These are phyloP conservation scores for Heliconius hortense DNA, from an alignment of 2,888 invertebrate species.

Conservation along the genomic window DNA sequence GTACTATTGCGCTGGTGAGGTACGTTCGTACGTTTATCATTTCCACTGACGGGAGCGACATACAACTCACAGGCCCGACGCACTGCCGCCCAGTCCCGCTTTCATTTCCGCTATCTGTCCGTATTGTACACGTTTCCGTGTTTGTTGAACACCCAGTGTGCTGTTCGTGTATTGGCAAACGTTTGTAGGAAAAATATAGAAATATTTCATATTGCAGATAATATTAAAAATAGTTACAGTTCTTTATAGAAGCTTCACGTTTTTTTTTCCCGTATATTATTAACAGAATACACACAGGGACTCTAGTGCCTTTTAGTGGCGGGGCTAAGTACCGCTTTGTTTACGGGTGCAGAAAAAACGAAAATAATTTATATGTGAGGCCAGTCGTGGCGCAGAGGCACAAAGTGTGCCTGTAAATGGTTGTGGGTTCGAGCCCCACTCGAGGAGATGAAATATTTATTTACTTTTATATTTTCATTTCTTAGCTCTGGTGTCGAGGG, in stretches of 20 bases:
- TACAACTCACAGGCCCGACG: conserved; percentile 45
- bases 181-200: background rate
- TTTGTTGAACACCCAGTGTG: conserved; percentile 45
- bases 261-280: background rate
- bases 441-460: no score
- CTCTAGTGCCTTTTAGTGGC: no score
- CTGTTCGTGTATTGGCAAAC: conserved; percentile 32
- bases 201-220: background rate
- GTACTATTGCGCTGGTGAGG: background rate
- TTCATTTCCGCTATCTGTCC: conserved; percentile 50
- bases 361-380: no score
- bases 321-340: no score
- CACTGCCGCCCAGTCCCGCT: conserved; percentile 42
- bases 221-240: background rate
- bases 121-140: conserved; percentile 36
- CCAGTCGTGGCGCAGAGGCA: no score
- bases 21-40: conserved; percentile 15
- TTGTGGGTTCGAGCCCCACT: no score
- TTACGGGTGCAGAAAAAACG: no score
- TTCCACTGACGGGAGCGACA: conserved; percentile 31
- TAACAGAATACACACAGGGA: no score
- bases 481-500: no score
- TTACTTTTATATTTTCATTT: no score
- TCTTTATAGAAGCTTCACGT: background rate
- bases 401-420: no score